Evolutionary conservation across 2,888 invertebrate genomes (phyloP).

Genomic region (Eilema sororculum): DNA sequence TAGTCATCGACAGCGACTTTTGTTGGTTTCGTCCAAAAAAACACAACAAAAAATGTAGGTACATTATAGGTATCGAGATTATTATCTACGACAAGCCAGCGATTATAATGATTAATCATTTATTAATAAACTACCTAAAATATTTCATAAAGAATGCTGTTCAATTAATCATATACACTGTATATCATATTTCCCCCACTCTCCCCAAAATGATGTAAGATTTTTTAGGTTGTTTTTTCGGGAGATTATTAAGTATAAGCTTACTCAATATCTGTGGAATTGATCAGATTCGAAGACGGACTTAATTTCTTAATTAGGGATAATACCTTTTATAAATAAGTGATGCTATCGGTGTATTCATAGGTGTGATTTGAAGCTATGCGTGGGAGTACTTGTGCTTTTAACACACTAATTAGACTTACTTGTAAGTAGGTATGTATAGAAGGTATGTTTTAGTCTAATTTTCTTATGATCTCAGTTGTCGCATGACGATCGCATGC

Average conservation of each 20-base stretch:
- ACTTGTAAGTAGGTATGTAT: not conserved
- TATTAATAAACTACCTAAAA: constrained; percentile 2
- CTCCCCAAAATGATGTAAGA: not conserved
- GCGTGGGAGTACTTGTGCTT: not conserved
- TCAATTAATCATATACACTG: not conserved
- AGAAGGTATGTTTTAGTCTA: not conserved
- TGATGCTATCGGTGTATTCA: not conserved
- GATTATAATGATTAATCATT: constrained; percentile 7
- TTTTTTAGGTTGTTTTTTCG: not conserved
- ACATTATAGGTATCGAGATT: not conserved
- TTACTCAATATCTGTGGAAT: not conserved
- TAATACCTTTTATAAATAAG: not conserved
- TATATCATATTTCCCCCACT: not conserved
- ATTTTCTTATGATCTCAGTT: too few relatives aligned
- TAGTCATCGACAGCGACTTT: constrained; percentile 10
- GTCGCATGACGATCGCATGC: too few relatives aligned
- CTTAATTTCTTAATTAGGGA: constrained; percentile 4
- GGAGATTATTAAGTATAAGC: not conserved
- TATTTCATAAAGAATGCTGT: not conserved
- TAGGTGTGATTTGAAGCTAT: not conserved
- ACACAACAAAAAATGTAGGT: not conserved
- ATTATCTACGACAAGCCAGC: constrained; percentile 6
- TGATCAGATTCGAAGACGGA: not conserved
- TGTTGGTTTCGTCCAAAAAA: not conserved
- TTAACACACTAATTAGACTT: not conserved